phyloP scores from a whole-genome alignment of 1,140 invertebrate genomes.

The Mamestra configurata region DNA sequence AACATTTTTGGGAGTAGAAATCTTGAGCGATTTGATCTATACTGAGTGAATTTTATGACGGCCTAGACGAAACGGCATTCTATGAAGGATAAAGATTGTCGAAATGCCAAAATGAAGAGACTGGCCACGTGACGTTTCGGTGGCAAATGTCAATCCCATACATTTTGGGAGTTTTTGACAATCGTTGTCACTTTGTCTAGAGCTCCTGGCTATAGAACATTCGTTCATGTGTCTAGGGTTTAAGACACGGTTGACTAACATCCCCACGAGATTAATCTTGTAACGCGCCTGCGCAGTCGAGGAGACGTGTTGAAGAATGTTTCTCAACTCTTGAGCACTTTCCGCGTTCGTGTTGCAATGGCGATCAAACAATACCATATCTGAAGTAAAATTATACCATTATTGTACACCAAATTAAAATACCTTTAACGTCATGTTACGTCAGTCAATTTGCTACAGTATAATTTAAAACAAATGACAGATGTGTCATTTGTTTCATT shows the following conservation, averaged over 20 bases:
- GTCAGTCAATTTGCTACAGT: background rate
- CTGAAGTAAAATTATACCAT: slow-evolving; percentile 1
- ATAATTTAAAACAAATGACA: background rate
- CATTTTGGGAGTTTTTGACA: background rate
- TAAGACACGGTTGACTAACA: slow-evolving; percentile 26
- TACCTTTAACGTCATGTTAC: background rate
- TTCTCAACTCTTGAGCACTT: slow-evolving; percentile 21
- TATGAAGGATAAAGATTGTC: too few species aligned
- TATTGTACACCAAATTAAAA: slow-evolving; percentile 6
- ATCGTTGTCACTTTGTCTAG: background rate
- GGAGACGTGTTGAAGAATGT: slow-evolving; percentile 25
- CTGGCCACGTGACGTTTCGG: too few species aligned
- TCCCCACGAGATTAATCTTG: slow-evolving; percentile 18
- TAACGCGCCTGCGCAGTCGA: slow-evolving; percentile 13
- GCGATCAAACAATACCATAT: background rate
- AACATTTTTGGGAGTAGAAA: too few species aligned
- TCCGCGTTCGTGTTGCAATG: slow-evolving; percentile 30
- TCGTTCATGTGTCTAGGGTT: background rate
- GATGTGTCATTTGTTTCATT: background rate
- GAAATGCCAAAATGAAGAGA: too few species aligned
- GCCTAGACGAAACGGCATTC: too few species aligned
- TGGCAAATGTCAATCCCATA: too few species aligned
- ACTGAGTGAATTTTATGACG: too few species aligned
- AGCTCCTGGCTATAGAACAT: background rate
- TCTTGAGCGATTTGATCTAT: too few species aligned